These are phyloP conservation scores for Collichthys lucidus DNA, from an alignment of 2,113 vertebrate genomes.

Conservation along the genomic window DNA sequence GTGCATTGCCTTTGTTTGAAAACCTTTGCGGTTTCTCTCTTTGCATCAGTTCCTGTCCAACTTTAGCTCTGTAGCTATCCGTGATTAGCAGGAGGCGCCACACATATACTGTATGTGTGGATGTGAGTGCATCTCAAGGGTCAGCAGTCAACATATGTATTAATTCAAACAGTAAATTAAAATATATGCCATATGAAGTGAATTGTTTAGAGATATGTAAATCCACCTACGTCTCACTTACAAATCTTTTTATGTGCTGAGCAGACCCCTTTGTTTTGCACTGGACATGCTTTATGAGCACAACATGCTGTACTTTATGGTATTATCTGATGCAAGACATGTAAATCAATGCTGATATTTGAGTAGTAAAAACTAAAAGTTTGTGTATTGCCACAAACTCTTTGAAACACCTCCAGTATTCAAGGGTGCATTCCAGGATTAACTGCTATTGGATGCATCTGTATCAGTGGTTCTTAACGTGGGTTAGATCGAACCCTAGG, in stretches of 20 bases:
- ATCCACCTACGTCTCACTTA: neutral
- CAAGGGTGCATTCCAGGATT: neutral
- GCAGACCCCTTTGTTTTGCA: neutral
- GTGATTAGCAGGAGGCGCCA: constrained; percentile 15
- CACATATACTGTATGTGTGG: neutral
- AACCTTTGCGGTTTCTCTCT: neutral
- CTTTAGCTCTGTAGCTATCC: constrained; percentile 3
- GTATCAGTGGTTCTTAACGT: too few species aligned
- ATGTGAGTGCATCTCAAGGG: too few species aligned
- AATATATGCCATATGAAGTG: too few species aligned
- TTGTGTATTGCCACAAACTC: neutral
- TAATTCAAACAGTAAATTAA: neutral
- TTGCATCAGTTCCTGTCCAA: neutral
- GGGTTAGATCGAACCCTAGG: too few species aligned
- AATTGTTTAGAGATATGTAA: neutral
- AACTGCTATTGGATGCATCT: neutral
- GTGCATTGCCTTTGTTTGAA: constrained; percentile 19
- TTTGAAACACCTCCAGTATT: neutral
- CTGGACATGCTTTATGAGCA: neutral
- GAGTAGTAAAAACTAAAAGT: neutral
- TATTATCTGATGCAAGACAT: neutral
- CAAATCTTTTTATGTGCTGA: neutral
- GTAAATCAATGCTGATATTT: neutral
- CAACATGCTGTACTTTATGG: neutral
- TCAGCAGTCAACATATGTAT: neutral